A percentile compares a stretch with the other conserved stretches of the same genome.
Evolutionary conservation across 2,797 vertebrate genomes (phyloP).

Genomic region (Hybognathus amarus): DNA sequence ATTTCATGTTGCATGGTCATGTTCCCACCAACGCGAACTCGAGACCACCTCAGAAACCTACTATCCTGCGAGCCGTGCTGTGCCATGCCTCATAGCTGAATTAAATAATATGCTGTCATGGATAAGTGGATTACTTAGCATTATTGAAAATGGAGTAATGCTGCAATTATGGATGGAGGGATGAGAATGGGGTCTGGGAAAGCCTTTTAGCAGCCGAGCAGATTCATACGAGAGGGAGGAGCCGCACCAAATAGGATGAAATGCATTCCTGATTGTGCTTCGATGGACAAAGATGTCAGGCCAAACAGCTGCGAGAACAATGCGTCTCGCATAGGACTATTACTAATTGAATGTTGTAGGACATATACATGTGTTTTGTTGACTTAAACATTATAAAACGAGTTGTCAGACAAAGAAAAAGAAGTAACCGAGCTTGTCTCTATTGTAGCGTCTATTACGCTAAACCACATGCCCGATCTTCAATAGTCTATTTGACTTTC

Average conservation of each 20-base stretch:
- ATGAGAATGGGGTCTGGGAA: conserved; percentile 67
- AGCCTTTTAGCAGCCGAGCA: conserved; percentile 69
- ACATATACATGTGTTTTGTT: neutral
- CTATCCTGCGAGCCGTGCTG: neutral
- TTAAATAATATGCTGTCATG: conserved; percentile 66
- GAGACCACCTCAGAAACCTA: conserved; percentile 26
- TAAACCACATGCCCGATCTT: neutral
- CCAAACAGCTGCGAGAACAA: conserved; percentile 33
- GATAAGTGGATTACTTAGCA: conserved; percentile 73
- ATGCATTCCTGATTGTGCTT: conserved; percentile 57
- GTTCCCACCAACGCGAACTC: neutral
- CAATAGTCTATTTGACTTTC: neutral
- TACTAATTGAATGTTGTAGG: neutral
- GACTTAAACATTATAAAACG: neutral
- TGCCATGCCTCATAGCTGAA: conserved; percentile 59
- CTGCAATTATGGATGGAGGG: conserved; percentile 68
- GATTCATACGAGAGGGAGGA: conserved; percentile 41
- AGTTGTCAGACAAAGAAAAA: neutral
- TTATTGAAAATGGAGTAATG: conserved; percentile 73
- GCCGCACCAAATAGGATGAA: conserved; percentile 57
- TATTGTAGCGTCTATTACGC: neutral
- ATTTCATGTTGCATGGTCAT: neutral
- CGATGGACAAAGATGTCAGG: conserved; percentile 58
- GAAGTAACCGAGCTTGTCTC: neutral
- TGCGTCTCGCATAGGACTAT: neutral